Conservation (phyloP, 2,797 vertebrate species). For the Neopelma chrysocephalum region DNA sequence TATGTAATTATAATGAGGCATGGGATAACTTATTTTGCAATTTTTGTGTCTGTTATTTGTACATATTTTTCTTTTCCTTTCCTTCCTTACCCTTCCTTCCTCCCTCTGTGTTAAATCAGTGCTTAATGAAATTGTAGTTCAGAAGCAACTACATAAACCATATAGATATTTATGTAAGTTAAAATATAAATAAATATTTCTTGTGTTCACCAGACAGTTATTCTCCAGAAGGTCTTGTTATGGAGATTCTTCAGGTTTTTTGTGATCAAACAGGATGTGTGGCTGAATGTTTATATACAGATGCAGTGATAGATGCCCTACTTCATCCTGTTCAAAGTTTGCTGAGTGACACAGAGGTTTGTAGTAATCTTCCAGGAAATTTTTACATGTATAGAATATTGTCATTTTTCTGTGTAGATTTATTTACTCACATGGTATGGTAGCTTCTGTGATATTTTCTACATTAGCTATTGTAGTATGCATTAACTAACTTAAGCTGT, state of each 20-base stretch:
- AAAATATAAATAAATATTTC: neutral
- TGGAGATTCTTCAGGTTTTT: conserved; percentile 86
- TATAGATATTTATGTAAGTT: neutral
- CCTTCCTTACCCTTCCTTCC: neutral
- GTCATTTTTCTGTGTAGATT: neutral
- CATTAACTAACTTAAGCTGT: neutral
- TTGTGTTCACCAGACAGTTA: conserved; percentile 78
- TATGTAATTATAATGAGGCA: neutral
- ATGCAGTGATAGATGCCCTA: conserved; percentile 80
- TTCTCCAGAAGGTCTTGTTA: conserved; percentile 85
- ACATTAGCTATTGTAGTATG: neutral
- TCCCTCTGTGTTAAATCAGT: neutral
- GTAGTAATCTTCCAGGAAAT: conserved; percentile 28
- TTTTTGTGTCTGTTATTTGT: neutral
- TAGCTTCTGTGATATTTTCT: neutral
- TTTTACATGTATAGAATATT: neutral
- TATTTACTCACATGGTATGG: neutral
- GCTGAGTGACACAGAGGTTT: conserved; percentile 84
- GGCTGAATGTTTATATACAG: conserved; percentile 83
- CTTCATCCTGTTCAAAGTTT: conserved; percentile 83
- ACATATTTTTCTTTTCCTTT: neutral
- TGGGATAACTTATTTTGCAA: neutral
- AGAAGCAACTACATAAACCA: neutral
- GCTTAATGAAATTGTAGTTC: neutral
- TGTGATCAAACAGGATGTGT: conserved; percentile 89